Percentiles rank a stretch among this genome's conserved stretches.
These are phyloP conservation scores for Atherinosoma microstoma DNA, from an alignment of 2,797 vertebrate species.

Conservation along the genomic window DNA sequence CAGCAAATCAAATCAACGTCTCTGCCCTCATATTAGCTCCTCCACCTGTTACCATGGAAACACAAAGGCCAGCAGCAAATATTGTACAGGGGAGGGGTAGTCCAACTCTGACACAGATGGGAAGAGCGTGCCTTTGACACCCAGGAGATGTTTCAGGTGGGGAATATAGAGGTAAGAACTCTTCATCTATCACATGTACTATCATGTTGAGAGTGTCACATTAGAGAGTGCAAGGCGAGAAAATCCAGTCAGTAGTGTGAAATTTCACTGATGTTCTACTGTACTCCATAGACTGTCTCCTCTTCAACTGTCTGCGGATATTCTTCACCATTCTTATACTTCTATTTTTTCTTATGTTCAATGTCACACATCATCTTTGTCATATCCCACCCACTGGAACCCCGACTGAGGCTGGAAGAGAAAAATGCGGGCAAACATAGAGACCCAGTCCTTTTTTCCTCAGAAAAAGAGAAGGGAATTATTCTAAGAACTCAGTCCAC, in stretches of 20 bases:
- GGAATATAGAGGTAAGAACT: constrained; percentile 29
- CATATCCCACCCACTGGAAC: constrained; percentile 21
- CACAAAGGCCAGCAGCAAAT: constrained; percentile 61
- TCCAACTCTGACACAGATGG: constrained; percentile 20
- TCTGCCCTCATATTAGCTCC: constrained; percentile 60
- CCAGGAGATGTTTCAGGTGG: constrained; percentile 13
- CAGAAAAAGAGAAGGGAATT: neutral
- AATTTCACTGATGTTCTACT: constrained; percentile 43
- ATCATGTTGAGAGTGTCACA: constrained; percentile 47
- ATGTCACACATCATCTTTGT: constrained; percentile 36
- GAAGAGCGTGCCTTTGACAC: constrained; percentile 33
- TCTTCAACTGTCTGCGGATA: constrained; percentile 3
- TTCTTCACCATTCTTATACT: neutral
- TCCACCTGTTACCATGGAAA: constrained; percentile 74
- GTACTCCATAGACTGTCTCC: constrained; percentile 27
- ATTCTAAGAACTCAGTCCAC: neutral
- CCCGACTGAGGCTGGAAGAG: constrained; percentile 26
- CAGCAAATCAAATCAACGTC: constrained; percentile 70
- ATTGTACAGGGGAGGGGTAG: constrained; percentile 7
- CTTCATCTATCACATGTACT: constrained; percentile 38
- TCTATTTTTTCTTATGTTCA: constrained; percentile 10
- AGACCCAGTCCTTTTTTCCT: neutral
- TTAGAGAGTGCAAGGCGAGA: constrained; percentile 24
- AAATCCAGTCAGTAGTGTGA: constrained; percentile 40
- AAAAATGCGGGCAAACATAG: constrained; percentile 1